Percentiles rank a stretch among this genome's conserved stretches.
Evolutionary conservation across 1,140 invertebrate genomes (phyloP).

Genomic region (Heliconius congener): DNA sequence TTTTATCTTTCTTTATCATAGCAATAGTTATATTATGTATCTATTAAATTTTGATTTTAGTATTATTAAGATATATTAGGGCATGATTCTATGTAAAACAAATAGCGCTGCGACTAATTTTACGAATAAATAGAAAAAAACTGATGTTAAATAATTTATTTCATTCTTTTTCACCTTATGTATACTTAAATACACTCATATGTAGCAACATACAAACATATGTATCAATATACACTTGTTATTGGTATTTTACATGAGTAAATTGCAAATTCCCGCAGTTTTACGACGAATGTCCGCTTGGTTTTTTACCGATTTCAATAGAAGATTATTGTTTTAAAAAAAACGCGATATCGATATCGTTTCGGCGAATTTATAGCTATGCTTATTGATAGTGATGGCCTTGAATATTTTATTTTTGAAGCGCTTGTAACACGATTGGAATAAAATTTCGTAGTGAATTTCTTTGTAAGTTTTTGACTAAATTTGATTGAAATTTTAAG

Average conservation of each 20-base stretch:
- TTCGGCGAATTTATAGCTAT: constrained; percentile 13
- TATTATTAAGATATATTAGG: too few relatives aligned
- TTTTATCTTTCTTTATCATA: too few relatives aligned
- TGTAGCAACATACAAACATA: background rate
- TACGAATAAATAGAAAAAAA: too few relatives aligned
- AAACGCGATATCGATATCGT: constrained; percentile 17
- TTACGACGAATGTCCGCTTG: background rate
- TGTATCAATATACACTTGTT: background rate
- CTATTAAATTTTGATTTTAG: too few relatives aligned
- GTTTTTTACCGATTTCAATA: constrained; percentile 15
- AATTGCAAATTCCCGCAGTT: background rate
- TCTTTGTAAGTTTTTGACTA: background rate
- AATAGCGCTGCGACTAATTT: too few relatives aligned
- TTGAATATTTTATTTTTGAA: constrained; percentile 28
- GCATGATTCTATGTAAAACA: too few relatives aligned
- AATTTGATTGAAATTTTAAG: background rate
- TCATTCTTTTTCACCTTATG: too few relatives aligned
- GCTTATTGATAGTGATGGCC: constrained; percentile 25
- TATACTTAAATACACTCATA: background rate
- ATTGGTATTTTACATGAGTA: background rate
- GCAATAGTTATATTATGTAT: too few relatives aligned
- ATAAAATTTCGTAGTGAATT: background rate
- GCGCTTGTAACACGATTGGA: background rate
- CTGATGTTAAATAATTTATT: too few relatives aligned
- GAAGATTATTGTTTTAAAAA: constrained; percentile 22